Conservation (phyloP, 2,888 invertebrate species). For the Druceiella hillmani region DNA sequence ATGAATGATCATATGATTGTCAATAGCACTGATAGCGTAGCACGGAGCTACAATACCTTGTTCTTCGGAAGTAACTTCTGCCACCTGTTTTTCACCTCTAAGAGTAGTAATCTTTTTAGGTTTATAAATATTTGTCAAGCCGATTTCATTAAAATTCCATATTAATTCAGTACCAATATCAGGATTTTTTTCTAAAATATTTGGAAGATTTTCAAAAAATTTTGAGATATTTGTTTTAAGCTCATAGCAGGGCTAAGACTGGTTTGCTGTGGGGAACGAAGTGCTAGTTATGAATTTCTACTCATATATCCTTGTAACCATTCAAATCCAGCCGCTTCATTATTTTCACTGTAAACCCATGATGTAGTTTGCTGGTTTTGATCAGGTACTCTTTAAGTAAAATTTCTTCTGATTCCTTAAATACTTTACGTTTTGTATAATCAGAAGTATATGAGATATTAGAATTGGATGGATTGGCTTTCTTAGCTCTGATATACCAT, state of each 20-base stretch:
- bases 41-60: no score
- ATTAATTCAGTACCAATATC: slow-evolving; percentile 22
- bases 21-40: slow-evolving; percentile 31
- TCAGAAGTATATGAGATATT: slow-evolving; percentile 14
- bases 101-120: slow-evolving; percentile 29
- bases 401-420: slow-evolving; percentile 16
- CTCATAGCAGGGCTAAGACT: slow-evolving; percentile 1
- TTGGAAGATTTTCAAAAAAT: slow-evolving; percentile 12
- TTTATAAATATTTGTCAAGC: no score
- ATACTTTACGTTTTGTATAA: slow-evolving; percentile 17
- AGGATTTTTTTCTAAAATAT: slow-evolving; percentile 17
- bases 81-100: slow-evolving; percentile 32
- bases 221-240: no score
- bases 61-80: slow-evolving; percentile 26
- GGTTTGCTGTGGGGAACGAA: slow-evolving; percentile 18
- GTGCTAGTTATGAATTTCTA: slow-evolving; percentile 17
- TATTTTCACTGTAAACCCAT: slow-evolving; percentile 25
- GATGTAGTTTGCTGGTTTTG: slow-evolving; percentile 20
- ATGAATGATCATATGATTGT: slow-evolving; percentile 30
- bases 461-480: slow-evolving; percentile 11
- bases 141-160: slow-evolving; percentile 31
- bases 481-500: slow-evolving; percentile 13
- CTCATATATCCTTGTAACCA: slow-evolving; percentile 21
- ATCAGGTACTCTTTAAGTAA: slow-evolving; percentile 15
- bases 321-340: slow-evolving; percentile 12